Base-by-base conservation (phyloP, 1,140 invertebrate genomes). In the Brachionus koreanus region DNA sequence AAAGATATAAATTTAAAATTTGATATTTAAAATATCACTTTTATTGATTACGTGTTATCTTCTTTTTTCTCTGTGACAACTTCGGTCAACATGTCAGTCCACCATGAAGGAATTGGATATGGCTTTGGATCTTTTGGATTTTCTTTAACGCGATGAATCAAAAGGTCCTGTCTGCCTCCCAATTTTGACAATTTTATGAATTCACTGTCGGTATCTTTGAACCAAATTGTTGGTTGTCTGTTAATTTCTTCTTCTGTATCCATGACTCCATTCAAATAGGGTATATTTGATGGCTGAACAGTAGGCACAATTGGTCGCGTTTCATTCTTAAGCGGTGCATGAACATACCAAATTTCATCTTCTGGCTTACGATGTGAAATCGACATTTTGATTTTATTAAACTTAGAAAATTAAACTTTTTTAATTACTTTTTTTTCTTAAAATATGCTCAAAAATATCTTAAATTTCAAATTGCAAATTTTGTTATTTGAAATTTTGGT, bases 191-290 rank as follows among this genome's bases (percentile, higher is more conserved):
- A 35, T 16, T 39, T 35, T n/a, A 67, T 19, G 19, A 65, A 82
- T 29, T 65, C 57, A 16, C 46, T 35, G 19, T 65, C 57, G 1
- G 79, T 82, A 6, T 65, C 61, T 82, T 43, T 65, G 57, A 82
- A 65, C 57, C 57, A 82, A 10, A 65, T 65, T 5, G 16, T 16
- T 25, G 0, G 79, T 19, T 39, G 23, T 49, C 19, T 25, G 25
- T 65, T 69, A 2, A 82, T 10, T 19, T 43, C 57, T 12, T 65
- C 57, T 43, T 82, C 57, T 35, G 57, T 65, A 19, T 82, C 79
- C 57, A 65, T 65, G n/a, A 82, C 61, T 49, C 79, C 79, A 52
- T 82, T 82, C 19, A 82, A 57, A 69, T 82, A 82, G 2, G 79
- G 79, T 13, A 82, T 82, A 49, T 82, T 65, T 35, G 79, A 82